Evolutionary conservation across 2,797 vertebrate genomes (phyloP), one percentile per base, ranked within the genome.

Genomic region (Megaceryle alcyon): DNA sequence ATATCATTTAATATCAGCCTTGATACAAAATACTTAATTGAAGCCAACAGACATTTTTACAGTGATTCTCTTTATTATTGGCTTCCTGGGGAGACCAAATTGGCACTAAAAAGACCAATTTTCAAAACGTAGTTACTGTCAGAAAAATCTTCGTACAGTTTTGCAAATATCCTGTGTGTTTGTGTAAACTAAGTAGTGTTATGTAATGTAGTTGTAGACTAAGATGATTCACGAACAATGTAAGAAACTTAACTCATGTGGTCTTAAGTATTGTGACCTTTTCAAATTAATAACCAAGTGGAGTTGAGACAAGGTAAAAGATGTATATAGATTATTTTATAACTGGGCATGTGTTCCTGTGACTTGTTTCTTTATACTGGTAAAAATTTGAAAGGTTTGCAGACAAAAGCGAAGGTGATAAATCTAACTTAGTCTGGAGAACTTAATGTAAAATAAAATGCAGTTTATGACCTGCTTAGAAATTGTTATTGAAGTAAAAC

Each of bases 311-410:
- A 59, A 60, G 17, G n/a, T 59, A 41, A 86, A 82, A 92, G 35
- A 77, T 95, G 86, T 95, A 96, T 89, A 70, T 92, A 95, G 43
- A 88, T 12, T 87, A 89, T 77, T 79, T 95, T 91, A 49, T 87
- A 80, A 65, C 60, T 57, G 66, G 63, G 61, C 59, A 88, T 95
- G 90, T 96, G 78, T 88, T 88, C 82, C 92, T 94, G 96, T 98
- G 94, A 97, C 78, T 96, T 94, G 66, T 95, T 96, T 96, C 91
- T 65, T 92, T 56, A 70, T 48, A 41, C 65, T 64, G 37, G 46
- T 68, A 72, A 91, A 96, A 94, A 81, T 68, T 46, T 31, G 39
- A 59, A 65, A 79, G 49, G 44, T 90, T 95, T 95, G 66, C 75
- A 43, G 82, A 82, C 66, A 88, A 41, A 82, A 94, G 92, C 78